A percentile compares a stretch with the other conserved stretches of the same genome.
phyloP scores from a whole-genome alignment of 2,113 vertebrate species.

The Echinops telfairi region DNA sequence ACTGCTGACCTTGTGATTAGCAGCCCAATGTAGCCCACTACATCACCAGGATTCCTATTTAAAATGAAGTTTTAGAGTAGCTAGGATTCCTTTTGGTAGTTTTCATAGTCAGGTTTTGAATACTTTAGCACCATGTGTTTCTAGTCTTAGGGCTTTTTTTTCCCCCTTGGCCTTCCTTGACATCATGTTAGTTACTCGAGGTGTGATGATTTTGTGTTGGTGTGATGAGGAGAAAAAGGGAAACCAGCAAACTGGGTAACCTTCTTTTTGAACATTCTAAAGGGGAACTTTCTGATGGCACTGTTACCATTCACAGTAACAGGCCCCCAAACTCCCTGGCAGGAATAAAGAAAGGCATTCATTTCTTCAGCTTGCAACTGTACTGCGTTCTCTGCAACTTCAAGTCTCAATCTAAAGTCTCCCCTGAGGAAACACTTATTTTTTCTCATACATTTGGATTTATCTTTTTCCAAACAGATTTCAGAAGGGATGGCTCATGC shows the following conservation, averaged over 20 bases:
- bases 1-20: no score
- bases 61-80: not conserved
- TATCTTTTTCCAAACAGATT: not conserved
- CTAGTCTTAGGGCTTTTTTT: not conserved
- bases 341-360: not conserved
- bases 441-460: not conserved
- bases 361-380: conserved; percentile 24
- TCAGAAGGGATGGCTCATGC: not conserved
- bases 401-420: conserved; percentile 30
- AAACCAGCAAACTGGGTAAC: not conserved
- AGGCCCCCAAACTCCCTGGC: not conserved
- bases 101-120: not conserved
- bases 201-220: not conserved
- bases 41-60: no score
- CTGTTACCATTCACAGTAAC: not conserved
- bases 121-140: not conserved
- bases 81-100: not conserved
- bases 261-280: conserved; percentile 19
- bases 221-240: conserved; percentile 34
- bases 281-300: not conserved
- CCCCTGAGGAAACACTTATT: not conserved
- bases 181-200: not conserved
- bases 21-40: no score
- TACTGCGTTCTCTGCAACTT: conserved; percentile 27
- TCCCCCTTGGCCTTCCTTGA: not conserved